A percentile compares a stretch with the other conserved stretches of the same genome.
phyloP scores from a whole-genome alignment of 2,113 vertebrate species.

The Noturus placidus region DNA sequence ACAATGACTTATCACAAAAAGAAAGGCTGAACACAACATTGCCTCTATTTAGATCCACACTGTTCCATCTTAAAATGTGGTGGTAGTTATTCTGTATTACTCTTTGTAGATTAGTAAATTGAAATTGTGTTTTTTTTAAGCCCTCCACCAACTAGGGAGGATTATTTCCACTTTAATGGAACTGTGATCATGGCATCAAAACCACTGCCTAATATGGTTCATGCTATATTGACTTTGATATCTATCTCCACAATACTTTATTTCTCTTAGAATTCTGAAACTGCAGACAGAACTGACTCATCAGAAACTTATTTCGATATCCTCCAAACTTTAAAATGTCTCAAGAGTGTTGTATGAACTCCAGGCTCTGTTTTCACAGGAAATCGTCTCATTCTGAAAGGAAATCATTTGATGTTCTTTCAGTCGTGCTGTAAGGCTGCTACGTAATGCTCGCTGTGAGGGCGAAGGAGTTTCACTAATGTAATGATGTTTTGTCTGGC shows the following conservation, averaged over 20 bases:
- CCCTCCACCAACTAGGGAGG: background rate
- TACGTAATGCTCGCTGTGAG: conserved; percentile 19
- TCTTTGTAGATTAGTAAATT: background rate
- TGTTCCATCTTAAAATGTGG: background rate
- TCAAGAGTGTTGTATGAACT: conserved; percentile 21
- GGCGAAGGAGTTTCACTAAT: conserved; percentile 40
- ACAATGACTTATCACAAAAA: background rate
- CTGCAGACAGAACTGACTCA: conserved; percentile 27
- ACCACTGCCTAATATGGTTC: background rate
- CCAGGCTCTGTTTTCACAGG: conserved; percentile 8
- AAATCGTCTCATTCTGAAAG: conserved; percentile 48
- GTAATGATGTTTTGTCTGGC: conserved; percentile 52
- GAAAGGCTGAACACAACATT: background rate
- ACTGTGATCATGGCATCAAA: background rate
- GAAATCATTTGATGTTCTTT: conserved; percentile 30
- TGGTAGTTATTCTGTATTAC: background rate
- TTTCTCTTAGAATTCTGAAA: conserved; percentile 1
- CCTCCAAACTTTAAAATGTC: background rate
- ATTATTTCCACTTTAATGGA: background rate
- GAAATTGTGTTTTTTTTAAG: background rate
- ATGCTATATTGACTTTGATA: background rate
- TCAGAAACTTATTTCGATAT: background rate
- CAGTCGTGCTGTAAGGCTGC: background rate
- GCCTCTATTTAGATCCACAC: background rate
- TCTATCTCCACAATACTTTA: background rate